Evolutionary conservation across 2,888 invertebrate species (phyloP).

Genomic region (Agriotes lineatus): DNA sequence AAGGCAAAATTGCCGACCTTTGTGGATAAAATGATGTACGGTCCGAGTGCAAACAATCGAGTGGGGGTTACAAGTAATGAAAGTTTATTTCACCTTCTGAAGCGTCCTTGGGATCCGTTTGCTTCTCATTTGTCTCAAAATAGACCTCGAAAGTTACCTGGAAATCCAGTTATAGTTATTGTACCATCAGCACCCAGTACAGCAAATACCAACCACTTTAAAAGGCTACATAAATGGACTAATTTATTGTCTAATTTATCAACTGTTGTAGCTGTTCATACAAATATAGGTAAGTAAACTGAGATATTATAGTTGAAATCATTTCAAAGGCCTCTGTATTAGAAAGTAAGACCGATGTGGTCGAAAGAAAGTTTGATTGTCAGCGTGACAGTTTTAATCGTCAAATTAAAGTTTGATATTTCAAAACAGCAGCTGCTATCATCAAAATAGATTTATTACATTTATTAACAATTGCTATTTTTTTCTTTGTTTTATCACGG

Average conservation of each 20-base stretch:
- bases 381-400: too few relatives aligned
- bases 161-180: slow-evolving; percentile 76
- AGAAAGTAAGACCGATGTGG: too few relatives aligned
- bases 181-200: slow-evolving; percentile 71
- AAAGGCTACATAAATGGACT: slow-evolving; percentile 79
- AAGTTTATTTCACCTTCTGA: slow-evolving; percentile 74
- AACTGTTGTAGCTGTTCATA: slow-evolving; percentile 74
- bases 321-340: too few relatives aligned
- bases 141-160: slow-evolving; percentile 78
- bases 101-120: slow-evolving; percentile 82
- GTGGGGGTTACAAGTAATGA: slow-evolving; percentile 71
- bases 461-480: too few relatives aligned
- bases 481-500: too few relatives aligned
- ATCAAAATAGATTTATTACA: too few relatives aligned
- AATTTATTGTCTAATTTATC: slow-evolving; percentile 76
- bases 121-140: slow-evolving; percentile 70
- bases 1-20: slow-evolving; percentile 78
- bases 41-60: slow-evolving; percentile 67
- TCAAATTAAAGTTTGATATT: too few relatives aligned
- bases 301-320: too few relatives aligned
- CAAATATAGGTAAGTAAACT: slow-evolving; percentile 68
- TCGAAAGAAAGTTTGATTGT: too few relatives aligned
- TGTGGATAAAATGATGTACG: slow-evolving; percentile 79
- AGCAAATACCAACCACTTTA: slow-evolving; percentile 64
- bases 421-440: too few relatives aligned